Evolutionary conservation across 2,888 invertebrate genomes (phyloP), one percentile per base, ranked within the genome.

Genomic region (Scaptodrosophila latifasciaeformis): DNA sequence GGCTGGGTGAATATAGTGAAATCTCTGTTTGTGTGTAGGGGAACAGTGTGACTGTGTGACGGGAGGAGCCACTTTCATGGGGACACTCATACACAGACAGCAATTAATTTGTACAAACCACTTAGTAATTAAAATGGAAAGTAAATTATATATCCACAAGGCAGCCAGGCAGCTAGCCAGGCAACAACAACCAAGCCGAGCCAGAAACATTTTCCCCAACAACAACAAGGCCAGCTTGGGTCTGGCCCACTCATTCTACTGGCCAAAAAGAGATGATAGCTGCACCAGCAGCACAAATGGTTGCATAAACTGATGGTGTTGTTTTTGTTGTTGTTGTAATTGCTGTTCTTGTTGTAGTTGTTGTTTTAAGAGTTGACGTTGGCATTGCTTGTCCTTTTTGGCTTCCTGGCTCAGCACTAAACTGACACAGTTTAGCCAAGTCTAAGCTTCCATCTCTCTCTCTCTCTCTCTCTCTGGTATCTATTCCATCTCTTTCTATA

Each of bases 91-190:
- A n/a, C n/a, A n/a, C 9, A 34, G 40, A 54, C 58, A 79, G 79
- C 74, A 75, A 70, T 75, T 75, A 78, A 78, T 75, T 75, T 78
- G 59, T 65, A 65, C 66, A 67, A 69, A 67, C 75, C 76, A 69
- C 72, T 79, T 64, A 65, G 76, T 71, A 75, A 75, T 75, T 75
- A 75, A 75, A 75, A 75, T 75, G 69, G 60, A 79, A 79, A 78
- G 76, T 75, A 78, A 78, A 76, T 75, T 71, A 79, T 75, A 70
- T 54, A 55, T 49, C 54, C 58, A 58, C n/a, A n/a, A n/a, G n/a
- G n/a, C n/a, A n/a, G n/a, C n/a, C n/a, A 54, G 53, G 44, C 51
- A 34, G 34, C 34, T 34, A 34, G 15, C 34, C 12, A 34, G 12
- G 15, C 34, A 34, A 34, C 34, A 34, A 10, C 31, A 63, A 17